Evolutionary conservation across 2,888 invertebrate species (phyloP), one percentile per base, ranked within the genome.

Genomic region (Psococerastis gibbosa): DNA sequence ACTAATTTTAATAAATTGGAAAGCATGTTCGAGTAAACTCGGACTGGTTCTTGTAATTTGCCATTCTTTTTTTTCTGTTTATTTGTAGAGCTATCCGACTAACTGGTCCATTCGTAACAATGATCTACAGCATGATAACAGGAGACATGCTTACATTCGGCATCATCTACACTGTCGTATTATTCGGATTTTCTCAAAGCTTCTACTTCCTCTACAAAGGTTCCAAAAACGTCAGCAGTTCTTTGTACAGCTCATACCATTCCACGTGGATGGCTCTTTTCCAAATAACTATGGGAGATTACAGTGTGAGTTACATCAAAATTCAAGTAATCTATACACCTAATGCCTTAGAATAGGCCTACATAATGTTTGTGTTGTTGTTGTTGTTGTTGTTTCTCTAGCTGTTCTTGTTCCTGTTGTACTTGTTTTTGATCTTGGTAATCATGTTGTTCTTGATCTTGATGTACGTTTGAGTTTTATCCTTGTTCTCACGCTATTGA

Each of bases 101-200:
- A 54, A 98, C 95, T 0, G 98, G 98, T 34, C 95, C 97, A 0
- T 98, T 97, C 63, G 95, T 98, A 46, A 95, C 95, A 9, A 97
- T 98, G 94, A 91, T 98, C 53, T 97, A 92, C 70, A 89, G 89
- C 55, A 98, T 98, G 95, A 88, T 95, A 57, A 87, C 87, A 0
- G 95, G 97, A 35, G 98, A 98, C 66, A 89, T 98, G 85, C 78
- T 95, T 58, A 89, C 95, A 20, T 98, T 98, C 60, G 89, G 88
- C 49, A 92, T 97, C 52, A 98, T 98, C 60, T 97, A 95, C 62
- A 75, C 77, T 51, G 85, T 98, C 54, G 83, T 97, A 27, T 68
- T 97, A 3, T 82, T 92, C 53, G 94, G 92, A 16, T 98, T 98
- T 63, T 89, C 92, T 0, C 94, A 95, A 65, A 87, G 95, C 32